Evolutionary conservation across 2,113 vertebrate genomes (phyloP), one percentile per base, ranked within the genome.

Genomic region (Cavia porcellus): DNA sequence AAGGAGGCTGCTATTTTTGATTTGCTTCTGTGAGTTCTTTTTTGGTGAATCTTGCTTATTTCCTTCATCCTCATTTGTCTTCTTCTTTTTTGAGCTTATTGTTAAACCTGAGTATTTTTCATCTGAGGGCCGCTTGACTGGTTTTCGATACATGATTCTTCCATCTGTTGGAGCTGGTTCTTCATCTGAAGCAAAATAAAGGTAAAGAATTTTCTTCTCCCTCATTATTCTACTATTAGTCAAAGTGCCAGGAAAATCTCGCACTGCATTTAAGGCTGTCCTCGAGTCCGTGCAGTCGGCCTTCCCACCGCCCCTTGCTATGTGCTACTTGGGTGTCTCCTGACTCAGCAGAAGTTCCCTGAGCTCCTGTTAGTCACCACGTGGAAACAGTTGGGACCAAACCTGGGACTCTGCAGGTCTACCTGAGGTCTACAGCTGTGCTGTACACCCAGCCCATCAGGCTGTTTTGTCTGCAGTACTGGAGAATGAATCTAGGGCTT

Each of bases 91-190:
- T 97, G 99, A 99, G 96, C 98, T 99, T 90, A 99, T 99, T 12
- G 99, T 99, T 98, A 99, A 99, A 90, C 99, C 99, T 96, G 99
- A 98, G 96, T 98, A 98, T 84, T 98, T 99, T 96, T 99, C 99
- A 66, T 99, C 99, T 30, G 99, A 99, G 19, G 99, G 98, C 87
- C 99, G 99, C 97, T 99, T 99, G 81, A 97, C 97, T 52, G 99
- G 99, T 96, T 99, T 99, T 98, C 99, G 99, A 98, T 99, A 99
- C 85, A 99, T 84, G 96, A 99, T 99, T 98, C 99, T 99, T 61
- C 99, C 99, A 92, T 99, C 99, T n/a, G 98, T 79, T 88, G 99
- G 97, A 84, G 98, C 97, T 81, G 98, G 96, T 74, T 99, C 98
- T 55, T 99, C 99, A 94, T 98, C 99, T 99, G 95, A 59, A 98